These are phyloP conservation scores for Montipora cactus DNA, from an alignment of 64 coral and sea anemone species.

Conservation along the genomic window DNA sequence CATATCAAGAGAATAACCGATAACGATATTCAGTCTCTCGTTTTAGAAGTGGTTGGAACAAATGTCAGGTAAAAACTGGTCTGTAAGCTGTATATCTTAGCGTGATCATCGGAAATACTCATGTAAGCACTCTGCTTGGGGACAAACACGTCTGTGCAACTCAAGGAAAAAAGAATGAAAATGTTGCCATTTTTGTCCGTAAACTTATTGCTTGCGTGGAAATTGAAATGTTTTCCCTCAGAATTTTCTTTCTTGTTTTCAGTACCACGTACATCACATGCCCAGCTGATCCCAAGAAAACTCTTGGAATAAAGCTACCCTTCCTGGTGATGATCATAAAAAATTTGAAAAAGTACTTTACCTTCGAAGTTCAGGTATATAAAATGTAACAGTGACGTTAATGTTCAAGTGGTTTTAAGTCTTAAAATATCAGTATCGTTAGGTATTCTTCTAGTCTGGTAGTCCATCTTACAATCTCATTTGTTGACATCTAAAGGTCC, in stretches of 20 bases:
- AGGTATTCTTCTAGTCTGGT: not conserved
- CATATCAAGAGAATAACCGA: conserved; percentile 99
- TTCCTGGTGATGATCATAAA: conserved; percentile 99
- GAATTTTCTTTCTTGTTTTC: conserved; percentile 32
- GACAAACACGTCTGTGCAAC: not conserved
- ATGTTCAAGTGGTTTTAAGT: not conserved
- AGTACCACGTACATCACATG: conserved; percentile 98
- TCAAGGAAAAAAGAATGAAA: not conserved
- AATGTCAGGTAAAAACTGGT: conserved; percentile 88
- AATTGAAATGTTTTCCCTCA: not conserved
- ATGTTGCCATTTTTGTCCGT: not conserved
- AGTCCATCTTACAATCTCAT: not conserved
- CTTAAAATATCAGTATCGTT: not conserved
- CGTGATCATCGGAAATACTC: not conserved
- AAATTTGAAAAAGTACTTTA: conserved; percentile 99
- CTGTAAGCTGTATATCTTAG: not conserved
- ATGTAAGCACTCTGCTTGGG: too few species aligned
- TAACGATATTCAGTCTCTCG: conserved; percentile 97
- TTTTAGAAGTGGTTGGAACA: conserved; percentile 99
- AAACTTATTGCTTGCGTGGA: not conserved
- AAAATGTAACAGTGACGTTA: not conserved
- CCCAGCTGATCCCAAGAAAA: conserved; percentile 89
- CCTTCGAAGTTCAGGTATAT: conserved; percentile 99
- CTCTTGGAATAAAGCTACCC: conserved; percentile 97
- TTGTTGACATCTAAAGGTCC: conserved; percentile 98